A percentile compares a stretch with the other conserved stretches of the same genome.
phyloP scores from a whole-genome alignment of 2,888 invertebrate genomes.

The Sepioteuthis lessoniana region DNA sequence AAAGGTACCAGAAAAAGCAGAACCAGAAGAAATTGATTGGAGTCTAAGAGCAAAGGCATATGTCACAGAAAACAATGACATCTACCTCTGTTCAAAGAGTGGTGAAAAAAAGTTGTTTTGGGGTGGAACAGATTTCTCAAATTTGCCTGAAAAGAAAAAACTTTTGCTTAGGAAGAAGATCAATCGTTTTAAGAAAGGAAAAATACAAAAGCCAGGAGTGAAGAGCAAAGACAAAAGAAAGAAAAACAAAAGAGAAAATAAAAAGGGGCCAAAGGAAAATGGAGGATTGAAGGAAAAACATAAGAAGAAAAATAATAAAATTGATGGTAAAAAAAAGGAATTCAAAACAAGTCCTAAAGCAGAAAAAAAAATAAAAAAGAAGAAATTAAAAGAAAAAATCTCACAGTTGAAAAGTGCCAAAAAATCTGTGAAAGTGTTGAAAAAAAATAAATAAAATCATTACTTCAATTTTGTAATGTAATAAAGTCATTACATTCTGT shows the following conservation, averaged over 20 bases:
- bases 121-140: not conserved
- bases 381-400: too few relatives aligned
- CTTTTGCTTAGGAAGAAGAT: not conserved
- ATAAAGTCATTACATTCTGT: not conserved
- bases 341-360: too few relatives aligned
- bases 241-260: not conserved
- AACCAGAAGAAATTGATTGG: conserved; percentile 34
- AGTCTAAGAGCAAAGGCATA: not conserved
- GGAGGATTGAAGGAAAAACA: not conserved
- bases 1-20: not conserved
- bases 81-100: not conserved
- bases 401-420: too few relatives aligned
- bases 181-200: not conserved
- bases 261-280: not conserved
- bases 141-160: not conserved
- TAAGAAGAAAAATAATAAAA: not conserved
- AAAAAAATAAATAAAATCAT: not conserved
- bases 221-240: not conserved
- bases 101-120: not conserved
- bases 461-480: not conserved
- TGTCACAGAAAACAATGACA: not conserved
- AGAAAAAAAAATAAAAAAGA: too few relatives aligned
- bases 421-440: not conserved
- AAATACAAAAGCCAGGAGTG: not conserved
- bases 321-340: not conserved